phyloP scores from a whole-genome alignment of 2,113 vertebrate genomes.

The Cettia cetti region DNA sequence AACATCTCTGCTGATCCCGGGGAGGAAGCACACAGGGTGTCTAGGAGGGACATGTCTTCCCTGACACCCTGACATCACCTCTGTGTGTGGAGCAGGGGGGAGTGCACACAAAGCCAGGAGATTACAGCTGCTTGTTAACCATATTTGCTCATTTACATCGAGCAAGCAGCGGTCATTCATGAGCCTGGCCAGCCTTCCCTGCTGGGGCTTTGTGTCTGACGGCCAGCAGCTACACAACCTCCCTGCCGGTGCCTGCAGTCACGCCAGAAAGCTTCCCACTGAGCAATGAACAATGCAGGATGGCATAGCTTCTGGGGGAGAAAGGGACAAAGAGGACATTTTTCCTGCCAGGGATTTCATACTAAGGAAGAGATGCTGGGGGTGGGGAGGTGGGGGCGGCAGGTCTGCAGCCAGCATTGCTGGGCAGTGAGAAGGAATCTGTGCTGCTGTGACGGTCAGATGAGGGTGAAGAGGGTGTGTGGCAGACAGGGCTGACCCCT shows the following conservation, averaged over 20 bases:
- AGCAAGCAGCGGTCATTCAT: not conserved
- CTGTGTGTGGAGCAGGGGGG: not conserved
- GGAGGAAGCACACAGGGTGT: not conserved
- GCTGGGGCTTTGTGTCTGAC: not conserved
- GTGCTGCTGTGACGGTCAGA: not conserved
- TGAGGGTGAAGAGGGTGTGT: not conserved
- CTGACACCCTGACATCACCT: not conserved
- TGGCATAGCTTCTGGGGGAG: not conserved
- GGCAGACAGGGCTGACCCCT: not conserved
- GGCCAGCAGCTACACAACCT: not conserved
- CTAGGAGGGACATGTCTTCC: accelerated
- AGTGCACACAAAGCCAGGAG: not conserved
- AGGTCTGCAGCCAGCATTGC: not conserved
- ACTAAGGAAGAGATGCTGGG: not conserved
- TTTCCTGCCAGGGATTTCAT: not conserved
- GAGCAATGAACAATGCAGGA: not conserved
- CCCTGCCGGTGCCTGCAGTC: not conserved
- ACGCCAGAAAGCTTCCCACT: not conserved
- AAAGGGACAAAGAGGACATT: not conserved
- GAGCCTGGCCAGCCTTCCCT: not conserved
- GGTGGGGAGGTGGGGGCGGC: no score
- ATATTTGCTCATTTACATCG: not conserved
- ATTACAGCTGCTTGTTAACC: not conserved
- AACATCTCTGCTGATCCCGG: not conserved
- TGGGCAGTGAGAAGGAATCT: not conserved